phyloP scores from a whole-genome alignment of 2,113 vertebrate genomes.

The Melanerpes aurifrons region DNA sequence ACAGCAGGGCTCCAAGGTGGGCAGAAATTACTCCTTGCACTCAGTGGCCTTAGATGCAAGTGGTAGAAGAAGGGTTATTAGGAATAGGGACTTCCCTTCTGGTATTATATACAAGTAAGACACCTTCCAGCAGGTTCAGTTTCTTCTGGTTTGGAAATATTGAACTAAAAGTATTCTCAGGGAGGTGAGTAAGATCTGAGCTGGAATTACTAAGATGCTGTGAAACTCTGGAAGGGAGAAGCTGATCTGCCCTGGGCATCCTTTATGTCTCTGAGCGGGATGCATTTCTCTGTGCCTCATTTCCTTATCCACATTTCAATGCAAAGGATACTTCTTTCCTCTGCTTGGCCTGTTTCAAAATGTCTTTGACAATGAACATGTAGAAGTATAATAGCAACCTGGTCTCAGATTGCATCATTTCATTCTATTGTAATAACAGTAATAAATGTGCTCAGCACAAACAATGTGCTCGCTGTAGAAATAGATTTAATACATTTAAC shows the following conservation, averaged over 20 bases:
- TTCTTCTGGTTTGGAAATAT: neutral
- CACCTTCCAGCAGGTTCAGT: neutral
- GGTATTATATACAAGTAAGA: neutral
- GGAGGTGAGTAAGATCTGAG: neutral
- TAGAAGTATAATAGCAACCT: neutral
- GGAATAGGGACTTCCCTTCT: neutral
- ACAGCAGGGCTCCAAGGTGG: neutral
- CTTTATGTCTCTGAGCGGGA: neutral
- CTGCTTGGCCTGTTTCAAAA: neutral
- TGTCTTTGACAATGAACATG: neutral
- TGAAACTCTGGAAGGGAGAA: neutral
- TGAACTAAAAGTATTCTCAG: neutral
- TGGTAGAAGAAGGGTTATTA: neutral
- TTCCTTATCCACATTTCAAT: neutral
- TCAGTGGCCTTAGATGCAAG: neutral
- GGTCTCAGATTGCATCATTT: slow-evolving; percentile 10
- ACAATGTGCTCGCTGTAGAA: neutral
- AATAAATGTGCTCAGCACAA: slow-evolving; percentile 30
- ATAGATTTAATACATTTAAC: slow-evolving; percentile 1
- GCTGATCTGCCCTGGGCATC: neutral
- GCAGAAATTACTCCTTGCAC: neutral
- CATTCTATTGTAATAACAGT: slow-evolving; percentile 3
- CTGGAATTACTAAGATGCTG: neutral
- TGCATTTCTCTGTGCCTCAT: neutral
- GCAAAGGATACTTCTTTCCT: neutral